Evolutionary conservation across 2,797 vertebrate species (phyloP).

Genomic region (Poecilia picta): DNA sequence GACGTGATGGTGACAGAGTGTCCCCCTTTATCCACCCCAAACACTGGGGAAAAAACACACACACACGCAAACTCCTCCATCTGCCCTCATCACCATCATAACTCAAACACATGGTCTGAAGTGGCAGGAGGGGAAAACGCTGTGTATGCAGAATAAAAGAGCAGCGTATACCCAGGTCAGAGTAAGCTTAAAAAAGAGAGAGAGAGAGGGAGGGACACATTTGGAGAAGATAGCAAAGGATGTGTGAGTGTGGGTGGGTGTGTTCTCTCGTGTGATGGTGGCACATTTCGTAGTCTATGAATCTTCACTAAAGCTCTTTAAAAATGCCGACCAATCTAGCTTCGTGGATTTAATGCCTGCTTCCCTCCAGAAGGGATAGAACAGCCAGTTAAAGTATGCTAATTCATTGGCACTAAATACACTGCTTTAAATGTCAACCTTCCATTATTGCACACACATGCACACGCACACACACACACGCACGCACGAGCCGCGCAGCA

Average conservation of each 20-base stretch:
- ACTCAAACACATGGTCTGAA: slow-evolving; percentile 61
- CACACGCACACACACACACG: slow-evolving; percentile 34
- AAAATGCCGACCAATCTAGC: slow-evolving; percentile 73
- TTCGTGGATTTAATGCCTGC: slow-evolving; percentile 72
- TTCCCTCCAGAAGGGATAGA: slow-evolving; percentile 64
- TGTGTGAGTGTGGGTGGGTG: not conserved
- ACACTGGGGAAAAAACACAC: slow-evolving; percentile 20
- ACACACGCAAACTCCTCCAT: slow-evolving; percentile 21
- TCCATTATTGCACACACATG: slow-evolving; percentile 63
- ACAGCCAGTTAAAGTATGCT: slow-evolving; percentile 78
- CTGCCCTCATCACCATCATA: slow-evolving; percentile 49
- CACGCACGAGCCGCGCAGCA: slow-evolving; percentile 13
- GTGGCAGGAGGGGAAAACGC: slow-evolving; percentile 56
- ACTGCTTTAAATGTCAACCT: slow-evolving; percentile 81
- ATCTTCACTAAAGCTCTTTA: slow-evolving; percentile 74
- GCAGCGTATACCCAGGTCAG: slow-evolving; percentile 55
- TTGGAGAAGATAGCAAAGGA: slow-evolving; percentile 25
- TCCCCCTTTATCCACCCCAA: slow-evolving; percentile 42
- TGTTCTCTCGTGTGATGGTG: slow-evolving; percentile 42
- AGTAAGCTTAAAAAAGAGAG: slow-evolving; percentile 25
- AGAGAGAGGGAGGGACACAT: slow-evolving; percentile 27
- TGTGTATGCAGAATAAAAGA: slow-evolving; percentile 71
- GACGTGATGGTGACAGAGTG: slow-evolving; percentile 56
- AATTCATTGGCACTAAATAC: slow-evolving; percentile 77
- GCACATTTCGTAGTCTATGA: slow-evolving; percentile 73